phyloP scores from a whole-genome alignment of 2,113 vertebrate species.

The Rana temporaria region DNA sequence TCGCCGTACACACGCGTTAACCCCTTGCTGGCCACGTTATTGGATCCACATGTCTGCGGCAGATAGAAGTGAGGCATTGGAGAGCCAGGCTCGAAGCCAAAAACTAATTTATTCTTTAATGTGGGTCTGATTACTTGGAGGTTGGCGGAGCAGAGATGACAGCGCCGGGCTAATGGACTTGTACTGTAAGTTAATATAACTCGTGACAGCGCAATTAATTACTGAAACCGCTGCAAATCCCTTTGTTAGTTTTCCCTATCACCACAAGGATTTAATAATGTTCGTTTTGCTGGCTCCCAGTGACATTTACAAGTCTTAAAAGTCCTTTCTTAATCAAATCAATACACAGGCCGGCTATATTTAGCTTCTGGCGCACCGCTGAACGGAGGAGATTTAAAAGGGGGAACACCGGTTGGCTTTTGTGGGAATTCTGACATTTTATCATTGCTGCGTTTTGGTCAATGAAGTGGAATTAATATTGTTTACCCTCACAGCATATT shows the following conservation, averaged over 20 bases:
- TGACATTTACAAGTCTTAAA: constrained; percentile 87
- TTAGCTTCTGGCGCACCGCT: constrained; percentile 68
- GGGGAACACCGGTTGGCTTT: not conserved
- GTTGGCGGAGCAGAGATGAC: constrained; percentile 84
- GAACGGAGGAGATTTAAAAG: not conserved
- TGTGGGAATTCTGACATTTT: not conserved
- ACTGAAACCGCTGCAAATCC: constrained; percentile 84
- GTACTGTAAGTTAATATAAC: constrained; percentile 88
- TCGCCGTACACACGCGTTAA: constrained; percentile 73
- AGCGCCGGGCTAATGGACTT: constrained; percentile 84
- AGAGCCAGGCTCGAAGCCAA: constrained; percentile 79
- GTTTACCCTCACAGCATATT: too few relatives aligned
- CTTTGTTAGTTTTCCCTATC: constrained; percentile 83
- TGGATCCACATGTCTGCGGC: constrained; percentile 82
- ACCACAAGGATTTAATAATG: constrained; percentile 85
- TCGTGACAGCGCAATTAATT: constrained; percentile 89
- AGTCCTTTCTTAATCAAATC: constrained; percentile 83
- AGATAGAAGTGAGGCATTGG: constrained; percentile 81
- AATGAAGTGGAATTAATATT: not conserved
- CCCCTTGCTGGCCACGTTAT: constrained; percentile 81
- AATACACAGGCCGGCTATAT: constrained; percentile 80
- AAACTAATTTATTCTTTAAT: constrained; percentile 86
- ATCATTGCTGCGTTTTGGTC: not conserved
- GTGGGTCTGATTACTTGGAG: constrained; percentile 84
- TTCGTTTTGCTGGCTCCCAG: constrained; percentile 82